phyloP scores from a whole-genome alignment of 2,888 invertebrate species.

The Microdon myrmicae region DNA sequence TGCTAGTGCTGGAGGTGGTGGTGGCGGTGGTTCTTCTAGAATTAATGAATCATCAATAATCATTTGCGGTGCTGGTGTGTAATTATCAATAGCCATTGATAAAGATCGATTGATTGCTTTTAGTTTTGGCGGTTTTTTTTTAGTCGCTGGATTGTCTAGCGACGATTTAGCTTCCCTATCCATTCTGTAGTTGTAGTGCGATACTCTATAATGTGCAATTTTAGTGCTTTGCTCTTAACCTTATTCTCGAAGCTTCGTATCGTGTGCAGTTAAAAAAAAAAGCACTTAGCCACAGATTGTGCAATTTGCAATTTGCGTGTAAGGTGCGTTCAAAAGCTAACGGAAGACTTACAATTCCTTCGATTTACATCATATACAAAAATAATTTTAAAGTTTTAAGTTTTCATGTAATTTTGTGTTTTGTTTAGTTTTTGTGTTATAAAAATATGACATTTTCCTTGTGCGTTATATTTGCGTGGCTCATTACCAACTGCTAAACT shows the following conservation, averaged over 20 bases:
- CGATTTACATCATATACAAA: slow-evolving; percentile 12
- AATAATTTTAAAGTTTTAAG: background rate
- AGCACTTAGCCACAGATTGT: slow-evolving; percentile 24
- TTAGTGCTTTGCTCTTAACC: slow-evolving; percentile 42
- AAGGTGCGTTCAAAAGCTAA: slow-evolving; percentile 17
- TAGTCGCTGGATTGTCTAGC: slow-evolving; percentile 65
- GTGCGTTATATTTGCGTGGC: slow-evolving; percentile 23
- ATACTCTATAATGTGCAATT: slow-evolving; percentile 51
- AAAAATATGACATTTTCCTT: slow-evolving; percentile 38
- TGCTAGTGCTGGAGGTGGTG: slow-evolving; percentile 64
- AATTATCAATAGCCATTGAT: slow-evolving; percentile 67
- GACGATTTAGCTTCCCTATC: slow-evolving; percentile 58
- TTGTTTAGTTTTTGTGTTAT: no score
- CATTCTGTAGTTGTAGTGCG: slow-evolving; percentile 49
- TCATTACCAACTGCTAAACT: background rate
- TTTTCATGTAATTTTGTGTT: slow-evolving; percentile 4
- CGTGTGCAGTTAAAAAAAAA: slow-evolving; percentile 20
- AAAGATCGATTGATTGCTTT: slow-evolving; percentile 66
- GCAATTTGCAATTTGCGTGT: slow-evolving; percentile 8
- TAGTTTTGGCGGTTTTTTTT: slow-evolving; percentile 67
- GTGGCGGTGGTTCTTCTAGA: slow-evolving; percentile 63
- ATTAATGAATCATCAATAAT: slow-evolving; percentile 60
- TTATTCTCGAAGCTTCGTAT: slow-evolving; percentile 8
- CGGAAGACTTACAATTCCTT: slow-evolving; percentile 27
- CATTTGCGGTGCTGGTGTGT: slow-evolving; percentile 60